phyloP scores from a whole-genome alignment of 2,113 vertebrate species.

The Acanthochromis polyacanthus region DNA sequence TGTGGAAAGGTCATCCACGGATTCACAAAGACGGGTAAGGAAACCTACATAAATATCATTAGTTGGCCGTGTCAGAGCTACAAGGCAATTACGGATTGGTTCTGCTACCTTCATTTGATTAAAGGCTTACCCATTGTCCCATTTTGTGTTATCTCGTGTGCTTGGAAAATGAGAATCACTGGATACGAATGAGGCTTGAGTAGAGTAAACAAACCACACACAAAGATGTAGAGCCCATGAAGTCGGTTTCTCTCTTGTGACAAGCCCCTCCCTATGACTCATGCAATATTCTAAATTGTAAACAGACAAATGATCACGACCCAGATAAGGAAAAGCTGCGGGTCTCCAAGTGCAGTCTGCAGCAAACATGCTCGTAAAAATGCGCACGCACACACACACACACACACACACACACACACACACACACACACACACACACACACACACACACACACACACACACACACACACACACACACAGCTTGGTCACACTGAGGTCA shows the following conservation, averaged over 20 bases:
- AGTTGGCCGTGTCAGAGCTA: slow-evolving; percentile 9
- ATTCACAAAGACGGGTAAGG: not conserved
- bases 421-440: not conserved
- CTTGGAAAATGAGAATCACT: slow-evolving; percentile 33
- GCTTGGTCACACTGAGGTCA: slow-evolving; percentile 5
- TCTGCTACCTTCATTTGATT: slow-evolving; percentile 35
- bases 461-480: slow-evolving; percentile 13
- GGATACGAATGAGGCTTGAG: not conserved
- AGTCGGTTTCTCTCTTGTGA: not conserved
- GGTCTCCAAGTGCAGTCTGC: slow-evolving; percentile 4
- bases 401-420: not conserved
- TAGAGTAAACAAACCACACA: slow-evolving; percentile 23
- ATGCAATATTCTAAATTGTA: slow-evolving; percentile 20
- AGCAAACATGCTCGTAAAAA: not conserved
- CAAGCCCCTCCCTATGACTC: slow-evolving; percentile 33
- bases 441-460: slow-evolving; percentile 6
- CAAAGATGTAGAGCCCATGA: not conserved
- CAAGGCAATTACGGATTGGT: slow-evolving; percentile 15
- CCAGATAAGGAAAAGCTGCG: not conserved
- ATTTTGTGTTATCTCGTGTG: slow-evolving; percentile 12
- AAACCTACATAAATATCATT: not conserved
- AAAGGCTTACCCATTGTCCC: slow-evolving; percentile 41
- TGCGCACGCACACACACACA: not conserved
- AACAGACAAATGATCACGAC: slow-evolving; percentile 29
- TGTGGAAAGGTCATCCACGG: not conserved